Conservation (phyloP, 2,888 invertebrate genomes). For the Villa cingulata region DNA sequence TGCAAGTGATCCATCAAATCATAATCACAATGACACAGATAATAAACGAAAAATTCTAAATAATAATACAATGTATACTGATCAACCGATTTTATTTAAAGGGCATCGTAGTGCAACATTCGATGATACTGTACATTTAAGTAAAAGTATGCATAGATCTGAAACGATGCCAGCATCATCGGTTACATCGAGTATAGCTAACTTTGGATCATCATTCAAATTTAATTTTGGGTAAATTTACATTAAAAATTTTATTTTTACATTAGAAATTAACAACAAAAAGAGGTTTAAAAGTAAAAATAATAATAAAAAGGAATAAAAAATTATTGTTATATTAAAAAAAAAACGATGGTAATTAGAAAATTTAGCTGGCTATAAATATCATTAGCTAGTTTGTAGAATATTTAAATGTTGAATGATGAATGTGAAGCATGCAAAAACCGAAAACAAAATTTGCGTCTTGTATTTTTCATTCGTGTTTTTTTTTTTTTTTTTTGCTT, state of each 20-base stretch:
- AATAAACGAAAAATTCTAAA: conserved; percentile 16
- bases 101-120: conserved; percentile 44
- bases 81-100: conserved; percentile 55
- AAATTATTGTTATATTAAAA: too few species aligned
- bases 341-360: too few species aligned
- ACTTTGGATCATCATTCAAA: conserved; percentile 68
- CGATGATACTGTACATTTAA: conserved; percentile 40
- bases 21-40: neutral
- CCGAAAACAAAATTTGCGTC: too few species aligned
- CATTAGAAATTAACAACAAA: too few species aligned
- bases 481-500: conserved; percentile 11
- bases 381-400: too few species aligned
- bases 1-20: neutral
- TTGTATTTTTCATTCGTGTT: conserved; percentile 4
- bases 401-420: neutral
- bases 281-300: too few species aligned
- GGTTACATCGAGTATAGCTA: conserved; percentile 64
- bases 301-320: too few species aligned
- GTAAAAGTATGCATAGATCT: conserved; percentile 48
- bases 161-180: conserved; percentile 61
- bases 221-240: conserved; percentile 64
- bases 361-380: too few species aligned
- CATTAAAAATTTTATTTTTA: too few species aligned
- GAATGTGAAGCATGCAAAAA: too few species aligned
- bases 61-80: conserved; percentile 39